Evolutionary conservation across 2,113 vertebrate genomes (phyloP).

Genomic region (Gymnobelideus leadbeateri): DNA sequence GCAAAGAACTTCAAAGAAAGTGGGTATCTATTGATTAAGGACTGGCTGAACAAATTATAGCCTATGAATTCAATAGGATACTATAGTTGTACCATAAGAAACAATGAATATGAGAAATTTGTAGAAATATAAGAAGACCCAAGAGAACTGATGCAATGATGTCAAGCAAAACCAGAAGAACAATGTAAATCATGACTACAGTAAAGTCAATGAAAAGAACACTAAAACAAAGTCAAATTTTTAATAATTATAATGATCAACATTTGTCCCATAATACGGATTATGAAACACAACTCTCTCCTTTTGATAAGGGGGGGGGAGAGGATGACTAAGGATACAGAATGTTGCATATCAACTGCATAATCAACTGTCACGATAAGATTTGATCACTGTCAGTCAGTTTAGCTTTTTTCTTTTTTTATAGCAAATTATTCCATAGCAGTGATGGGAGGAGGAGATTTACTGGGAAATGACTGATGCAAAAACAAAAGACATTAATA

Average conservation of each 20-base stretch:
- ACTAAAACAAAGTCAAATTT: background rate
- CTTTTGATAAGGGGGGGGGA: background rate
- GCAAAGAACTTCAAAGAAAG: background rate
- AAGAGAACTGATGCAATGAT: background rate
- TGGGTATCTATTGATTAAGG: background rate
- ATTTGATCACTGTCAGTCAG: background rate
- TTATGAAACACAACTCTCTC: background rate
- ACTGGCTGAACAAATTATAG: background rate
- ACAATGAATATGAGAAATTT: background rate
- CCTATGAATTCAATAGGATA: background rate
- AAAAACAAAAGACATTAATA: background rate
- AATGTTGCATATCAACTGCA: background rate
- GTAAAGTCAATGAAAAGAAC: background rate
- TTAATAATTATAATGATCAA: background rate
- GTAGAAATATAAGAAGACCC: background rate
- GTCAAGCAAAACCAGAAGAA: background rate
- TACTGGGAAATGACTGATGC: background rate
- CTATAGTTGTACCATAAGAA: background rate
- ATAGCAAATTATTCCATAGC: background rate
- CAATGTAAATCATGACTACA: background rate
- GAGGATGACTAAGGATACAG: background rate
- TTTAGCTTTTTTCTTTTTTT: background rate
- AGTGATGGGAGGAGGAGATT: background rate
- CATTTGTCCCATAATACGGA: background rate
- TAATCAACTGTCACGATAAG: background rate